Percentiles rank a stretch among this genome's conserved stretches.
Evolutionary conservation across 2,888 invertebrate species (phyloP).

Genomic region (Sphinx pinastri): DNA sequence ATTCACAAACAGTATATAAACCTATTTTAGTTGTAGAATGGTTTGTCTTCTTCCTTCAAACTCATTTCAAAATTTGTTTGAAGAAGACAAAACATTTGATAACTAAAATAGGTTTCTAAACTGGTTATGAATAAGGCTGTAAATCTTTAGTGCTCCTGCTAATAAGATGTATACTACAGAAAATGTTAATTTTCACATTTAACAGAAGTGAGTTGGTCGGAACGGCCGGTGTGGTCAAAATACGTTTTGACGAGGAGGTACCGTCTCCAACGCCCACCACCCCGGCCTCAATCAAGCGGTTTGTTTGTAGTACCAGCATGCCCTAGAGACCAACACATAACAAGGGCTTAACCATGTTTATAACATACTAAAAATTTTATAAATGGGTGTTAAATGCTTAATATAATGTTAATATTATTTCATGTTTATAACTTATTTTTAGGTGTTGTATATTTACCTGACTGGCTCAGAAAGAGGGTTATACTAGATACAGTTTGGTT

Average conservation of each 20-base stretch:
- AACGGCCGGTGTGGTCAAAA: conserved; percentile 85
- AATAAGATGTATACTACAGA: background rate
- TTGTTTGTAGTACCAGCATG: conserved; percentile 74
- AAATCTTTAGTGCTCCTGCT: background rate
- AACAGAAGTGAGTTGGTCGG: conserved; percentile 86
- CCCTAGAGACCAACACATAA: conserved; percentile 46
- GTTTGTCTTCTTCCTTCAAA: too few species aligned
- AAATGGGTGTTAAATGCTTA: background rate
- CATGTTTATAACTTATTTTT: background rate
- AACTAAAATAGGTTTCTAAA: too few species aligned
- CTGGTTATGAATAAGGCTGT: too few species aligned
- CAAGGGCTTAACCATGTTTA: conserved; percentile 27
- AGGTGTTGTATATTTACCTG: too few species aligned
- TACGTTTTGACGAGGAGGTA: conserved; percentile 80
- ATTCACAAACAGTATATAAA: too few species aligned
- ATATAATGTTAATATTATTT: background rate
- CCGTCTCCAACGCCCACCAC: conserved; percentile 80
- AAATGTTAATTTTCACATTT: conserved; percentile 55
- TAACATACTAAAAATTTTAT: conserved; percentile 10
- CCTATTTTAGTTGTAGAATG: too few species aligned
- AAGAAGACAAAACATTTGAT: too few species aligned
- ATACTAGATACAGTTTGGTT: too few species aligned
- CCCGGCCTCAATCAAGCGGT: conserved; percentile 82
- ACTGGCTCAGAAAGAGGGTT: too few species aligned
- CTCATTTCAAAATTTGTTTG: too few species aligned